Base-by-base conservation (phyloP, 2,888 invertebrate genomes). In the Psylliodes chrysocephalus region DNA sequence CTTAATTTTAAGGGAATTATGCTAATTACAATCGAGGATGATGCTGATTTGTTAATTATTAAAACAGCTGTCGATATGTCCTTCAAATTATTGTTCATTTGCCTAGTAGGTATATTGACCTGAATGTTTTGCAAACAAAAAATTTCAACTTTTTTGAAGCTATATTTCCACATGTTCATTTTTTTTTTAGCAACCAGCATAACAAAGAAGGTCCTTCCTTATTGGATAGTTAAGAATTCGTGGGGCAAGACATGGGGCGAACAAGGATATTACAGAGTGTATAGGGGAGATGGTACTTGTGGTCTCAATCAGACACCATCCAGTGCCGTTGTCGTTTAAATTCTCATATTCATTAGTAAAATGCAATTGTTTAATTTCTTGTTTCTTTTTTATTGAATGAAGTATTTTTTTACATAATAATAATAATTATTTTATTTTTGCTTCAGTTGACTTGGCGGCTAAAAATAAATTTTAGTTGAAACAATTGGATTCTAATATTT, bases 191-290 rank as follows among this genome's bases (percentile, higher is more conserved):
- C 87, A 40, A 93, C 93, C 83, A 91, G 91, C 6, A 81, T 90
- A 33, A 94, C 94, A 84, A 89, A 94, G 75, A 93, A 91, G 82
- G 86, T 85, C 0, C 79, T 94, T 46, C 95, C 95, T 0, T 97
- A 91, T 81, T 97, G 97, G 97, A 91, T 91, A 66, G 86, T 97
- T 25, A 97, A 97, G 86, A 97, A 97, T 83, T 96, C 96, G 8
- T 98, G 97, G 97, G 96, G 97, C 54, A 80, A 85, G 33, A 83
- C 84, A 18, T 97, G 96, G 96, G 97, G 97, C 30, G 95, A 96
- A 82, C 90, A 93, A 85, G 97, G 98, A 1, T 98, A 97, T 82
- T 98, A 96, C 82, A 87, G 95, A 70, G 91, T 98, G 60, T 98
- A 91, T 82, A 88, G 98, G 63, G 98, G 98, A 10, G 95, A 93